A percentile compares a stretch with the other conserved stretches of the same genome.
Conservation (phyloP, 2,113 vertebrate genomes). For the Illadopsis cleaveri region DNA sequence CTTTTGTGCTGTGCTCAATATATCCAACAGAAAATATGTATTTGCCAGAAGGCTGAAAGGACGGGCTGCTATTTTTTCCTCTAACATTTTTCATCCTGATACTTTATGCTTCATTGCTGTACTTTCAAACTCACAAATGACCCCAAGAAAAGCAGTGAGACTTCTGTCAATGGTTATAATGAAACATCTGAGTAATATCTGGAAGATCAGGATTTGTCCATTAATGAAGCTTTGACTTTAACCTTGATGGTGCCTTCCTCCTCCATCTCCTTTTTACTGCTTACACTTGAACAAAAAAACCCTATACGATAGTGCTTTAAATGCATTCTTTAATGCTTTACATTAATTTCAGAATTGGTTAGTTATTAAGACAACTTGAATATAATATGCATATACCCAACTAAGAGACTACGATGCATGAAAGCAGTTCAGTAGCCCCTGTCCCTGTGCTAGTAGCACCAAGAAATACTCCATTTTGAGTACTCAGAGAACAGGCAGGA, state of each 20-base stretch:
- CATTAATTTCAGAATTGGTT: not conserved
- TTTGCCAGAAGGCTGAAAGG: slow-evolving; percentile 24
- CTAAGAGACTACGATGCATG: not conserved
- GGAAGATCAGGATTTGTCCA: not conserved
- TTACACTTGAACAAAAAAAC: not conserved
- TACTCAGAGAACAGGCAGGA: not conserved
- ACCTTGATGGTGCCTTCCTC: not conserved
- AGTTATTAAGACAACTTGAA: not conserved
- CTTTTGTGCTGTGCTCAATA: slow-evolving; percentile 12
- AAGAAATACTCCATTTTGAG: not conserved
- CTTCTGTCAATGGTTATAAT: not conserved
- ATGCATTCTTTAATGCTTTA: not conserved
- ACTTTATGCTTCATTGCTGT: slow-evolving; percentile 47
- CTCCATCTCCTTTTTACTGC: not conserved
- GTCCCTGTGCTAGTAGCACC: not conserved
- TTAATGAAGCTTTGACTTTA: slow-evolving; percentile 2
- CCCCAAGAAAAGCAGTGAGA: slow-evolving; percentile 9
- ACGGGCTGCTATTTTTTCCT: not conserved
- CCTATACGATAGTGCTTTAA: not conserved
- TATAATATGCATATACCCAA: not conserved
- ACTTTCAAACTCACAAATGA: slow-evolving; percentile 27
- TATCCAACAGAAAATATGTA: slow-evolving; percentile 1
- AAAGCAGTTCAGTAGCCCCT: not conserved
- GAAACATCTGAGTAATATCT: slow-evolving; percentile 17
- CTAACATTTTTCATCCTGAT: slow-evolving; percentile 37